Evolutionary conservation across 2,113 vertebrate species (phyloP).

Genomic region (Eudyptes chrysolophus): DNA sequence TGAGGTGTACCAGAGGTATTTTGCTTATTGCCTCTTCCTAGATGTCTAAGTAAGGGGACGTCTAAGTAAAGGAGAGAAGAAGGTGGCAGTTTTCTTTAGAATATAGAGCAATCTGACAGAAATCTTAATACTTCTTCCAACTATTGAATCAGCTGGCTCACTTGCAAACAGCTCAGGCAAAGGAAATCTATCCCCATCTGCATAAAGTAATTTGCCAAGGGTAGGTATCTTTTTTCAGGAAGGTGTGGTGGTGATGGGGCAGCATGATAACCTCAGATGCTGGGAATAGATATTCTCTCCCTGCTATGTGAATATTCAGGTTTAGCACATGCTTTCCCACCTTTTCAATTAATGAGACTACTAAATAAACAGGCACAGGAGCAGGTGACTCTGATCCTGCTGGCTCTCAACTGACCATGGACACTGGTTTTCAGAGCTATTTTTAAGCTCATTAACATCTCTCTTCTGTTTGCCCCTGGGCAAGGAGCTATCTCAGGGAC

Average conservation of each 20-base stretch:
- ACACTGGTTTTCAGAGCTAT: not conserved
- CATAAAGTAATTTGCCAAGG: constrained; percentile 26
- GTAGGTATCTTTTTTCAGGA: not conserved
- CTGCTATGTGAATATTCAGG: not conserved
- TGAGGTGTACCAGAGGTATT: constrained; percentile 3
- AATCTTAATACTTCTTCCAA: constrained; percentile 39
- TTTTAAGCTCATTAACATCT: not conserved
- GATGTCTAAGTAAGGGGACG: not conserved
- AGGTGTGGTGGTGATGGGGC: not conserved
- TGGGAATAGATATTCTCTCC: not conserved
- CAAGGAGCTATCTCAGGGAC: not conserved
- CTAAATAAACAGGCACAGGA: not conserved
- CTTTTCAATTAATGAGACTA: not conserved
- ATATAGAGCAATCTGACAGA: constrained; percentile 35
- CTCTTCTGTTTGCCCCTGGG: not conserved
- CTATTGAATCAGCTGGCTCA: constrained; percentile 41
- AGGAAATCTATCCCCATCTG: constrained; percentile 19
- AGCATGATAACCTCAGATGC: not conserved
- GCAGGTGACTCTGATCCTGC: not conserved
- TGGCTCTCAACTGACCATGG: not conserved
- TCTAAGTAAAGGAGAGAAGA: constrained; percentile 23
- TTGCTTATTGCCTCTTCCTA: constrained; percentile 26
- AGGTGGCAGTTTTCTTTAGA: constrained; percentile 44
- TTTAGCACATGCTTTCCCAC: not conserved
- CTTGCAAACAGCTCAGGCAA: constrained; percentile 45